Base-by-base conservation (phyloP, 37 sponge, comb jelly and placozoan genomes). In the Aplysina aerophoba region DNA sequence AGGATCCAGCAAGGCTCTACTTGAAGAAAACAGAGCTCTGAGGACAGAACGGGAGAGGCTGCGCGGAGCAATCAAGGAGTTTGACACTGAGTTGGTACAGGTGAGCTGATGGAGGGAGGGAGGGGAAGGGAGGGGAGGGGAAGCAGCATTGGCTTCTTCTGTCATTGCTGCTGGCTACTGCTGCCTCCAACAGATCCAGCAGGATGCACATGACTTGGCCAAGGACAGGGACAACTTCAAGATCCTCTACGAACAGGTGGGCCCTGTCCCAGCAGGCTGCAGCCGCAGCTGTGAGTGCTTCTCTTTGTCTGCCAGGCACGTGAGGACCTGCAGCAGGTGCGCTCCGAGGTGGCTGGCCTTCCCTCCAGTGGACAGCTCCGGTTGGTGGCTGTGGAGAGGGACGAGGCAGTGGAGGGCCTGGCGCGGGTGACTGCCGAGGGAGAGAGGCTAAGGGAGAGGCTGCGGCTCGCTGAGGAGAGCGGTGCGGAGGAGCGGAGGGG, bases 221-320 rank as follows among this genome's bases (percentile, higher is more conserved):
- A 84, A 90, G 41, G 98, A 97, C 40, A 89, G 98, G 68, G 94
- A 97, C 78, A 97, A 93, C 87, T 90, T 91, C 84, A 93, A 89
- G 60, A 81, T 97, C 22, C 92, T 97, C 39, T 97, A 97, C 86
- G 90, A 93, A 37, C 98, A 97, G 96, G 97, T 89, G 21, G 30
- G 88, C 13, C 39, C 41, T 57, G 64, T 19, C 13, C 44, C 40
- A 17, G 19, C 55, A 36, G 38, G n/a, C 83, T 59, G 21, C 55
- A 25, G 16, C 33, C 84, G 35, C 72, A 72, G 55, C 19, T 25
- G 8, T 44, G 50, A 44, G 50, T 11, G 50, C 50, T 44, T 8
- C 50, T 25, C 63, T 25, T 13, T 25, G 27, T 25, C 63, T 62
- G 25, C 11, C n/a, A 75, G 78, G 78, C 37, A 4, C 78, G 54